Conservation (phyloP, 2,113 vertebrate genomes). For the Oreamnos americanus region DNA sequence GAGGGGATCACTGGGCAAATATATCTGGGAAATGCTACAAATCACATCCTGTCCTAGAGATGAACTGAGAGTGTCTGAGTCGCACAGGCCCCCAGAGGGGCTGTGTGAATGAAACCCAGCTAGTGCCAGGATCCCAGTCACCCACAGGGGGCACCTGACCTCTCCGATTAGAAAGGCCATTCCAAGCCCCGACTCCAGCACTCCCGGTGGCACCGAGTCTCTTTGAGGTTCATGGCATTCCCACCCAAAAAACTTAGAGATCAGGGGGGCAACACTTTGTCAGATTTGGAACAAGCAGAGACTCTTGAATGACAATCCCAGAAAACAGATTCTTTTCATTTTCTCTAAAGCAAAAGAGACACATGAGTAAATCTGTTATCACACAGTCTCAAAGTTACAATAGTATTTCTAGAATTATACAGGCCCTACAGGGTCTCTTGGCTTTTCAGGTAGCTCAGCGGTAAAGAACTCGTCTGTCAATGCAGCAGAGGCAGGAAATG, state of each 20-base stretch:
- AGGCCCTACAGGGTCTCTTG: background rate
- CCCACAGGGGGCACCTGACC: background rate
- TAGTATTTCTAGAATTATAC: background rate
- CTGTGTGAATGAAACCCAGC: background rate
- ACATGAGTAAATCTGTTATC: background rate
- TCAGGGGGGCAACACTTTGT: background rate
- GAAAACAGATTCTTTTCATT: background rate
- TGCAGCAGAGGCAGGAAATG: background rate
- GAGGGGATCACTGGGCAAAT: background rate
- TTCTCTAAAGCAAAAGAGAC: slow-evolving; percentile 13
- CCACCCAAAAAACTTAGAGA: background rate
- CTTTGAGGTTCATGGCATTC: background rate
- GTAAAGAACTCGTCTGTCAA: background rate
- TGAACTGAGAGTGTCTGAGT: background rate
- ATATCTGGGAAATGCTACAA: background rate
- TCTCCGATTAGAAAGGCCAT: background rate
- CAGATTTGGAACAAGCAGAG: background rate
- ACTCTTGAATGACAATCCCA: background rate
- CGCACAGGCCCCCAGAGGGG: background rate
- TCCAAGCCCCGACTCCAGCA: background rate
- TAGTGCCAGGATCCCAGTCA: background rate
- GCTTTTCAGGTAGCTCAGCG: background rate
- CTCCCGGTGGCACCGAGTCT: background rate
- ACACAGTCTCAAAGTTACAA: background rate
- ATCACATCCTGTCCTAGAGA: background rate